Evolutionary conservation across 2,113 vertebrate genomes (phyloP).

Genomic region (Oreocharis arfaki): DNA sequence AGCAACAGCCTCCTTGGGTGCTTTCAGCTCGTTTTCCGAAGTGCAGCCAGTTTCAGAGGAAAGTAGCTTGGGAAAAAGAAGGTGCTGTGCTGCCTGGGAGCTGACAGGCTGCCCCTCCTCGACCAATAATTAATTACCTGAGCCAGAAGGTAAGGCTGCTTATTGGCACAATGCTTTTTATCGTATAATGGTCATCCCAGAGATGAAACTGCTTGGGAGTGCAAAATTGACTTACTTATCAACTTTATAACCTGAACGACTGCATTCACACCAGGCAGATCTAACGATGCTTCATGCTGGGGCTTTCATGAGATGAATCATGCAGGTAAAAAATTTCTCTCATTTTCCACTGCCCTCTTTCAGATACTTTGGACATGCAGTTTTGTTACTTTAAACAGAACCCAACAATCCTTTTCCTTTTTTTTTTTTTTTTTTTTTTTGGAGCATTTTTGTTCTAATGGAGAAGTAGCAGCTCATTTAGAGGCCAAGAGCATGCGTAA

Average conservation of each 20-base stretch:
- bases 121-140: not conserved
- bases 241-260: accelerated
- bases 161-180: not conserved
- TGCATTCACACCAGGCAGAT: not conserved
- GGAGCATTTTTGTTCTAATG: not conserved
- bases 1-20: not conserved
- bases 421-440: not conserved
- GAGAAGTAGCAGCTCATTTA: not conserved
- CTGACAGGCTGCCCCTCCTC: not conserved
- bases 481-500: not conserved
- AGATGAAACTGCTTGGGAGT: not conserved
- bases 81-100: not conserved
- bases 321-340: not conserved
- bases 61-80: not conserved
- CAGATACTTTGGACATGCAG: not conserved
- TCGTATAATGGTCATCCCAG: not conserved
- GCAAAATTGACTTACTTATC: not conserved
- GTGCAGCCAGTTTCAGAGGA: not conserved
- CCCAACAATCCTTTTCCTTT: not conserved
- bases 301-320: not conserved
- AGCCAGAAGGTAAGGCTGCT: not conserved
- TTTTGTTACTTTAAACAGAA: not conserved
- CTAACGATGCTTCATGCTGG: not conserved
- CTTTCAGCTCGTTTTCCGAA: not conserved
- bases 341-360: not conserved